phyloP scores from a whole-genome alignment of 2,113 vertebrate genomes.

The Grallaria varia region DNA sequence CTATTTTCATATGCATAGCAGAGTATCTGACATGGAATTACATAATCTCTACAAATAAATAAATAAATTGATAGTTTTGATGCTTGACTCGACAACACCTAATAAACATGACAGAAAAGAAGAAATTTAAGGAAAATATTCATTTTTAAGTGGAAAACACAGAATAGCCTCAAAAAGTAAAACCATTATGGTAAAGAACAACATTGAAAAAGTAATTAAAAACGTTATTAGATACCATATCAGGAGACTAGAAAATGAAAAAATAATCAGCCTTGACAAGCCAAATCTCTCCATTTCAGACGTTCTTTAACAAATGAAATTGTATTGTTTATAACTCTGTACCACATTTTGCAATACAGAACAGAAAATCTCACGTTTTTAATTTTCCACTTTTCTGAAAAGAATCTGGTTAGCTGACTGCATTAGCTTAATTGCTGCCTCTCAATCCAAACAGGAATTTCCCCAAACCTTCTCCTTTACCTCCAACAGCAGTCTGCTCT shows the following conservation, averaged over 20 bases:
- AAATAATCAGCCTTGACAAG: conserved; percentile 24
- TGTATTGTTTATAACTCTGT: neutral
- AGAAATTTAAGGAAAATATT: neutral
- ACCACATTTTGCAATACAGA: neutral
- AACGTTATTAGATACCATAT: conserved; percentile 7
- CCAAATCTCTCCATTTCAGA: neutral
- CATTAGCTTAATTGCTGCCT: neutral
- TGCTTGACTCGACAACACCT: neutral
- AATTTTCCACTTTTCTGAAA: neutral
- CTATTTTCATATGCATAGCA: neutral
- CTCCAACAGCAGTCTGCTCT: neutral
- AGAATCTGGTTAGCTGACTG: neutral
- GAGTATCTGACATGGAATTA: conserved; percentile 22
- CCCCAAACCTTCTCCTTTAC: neutral
- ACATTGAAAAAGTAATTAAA: conserved; percentile 6
- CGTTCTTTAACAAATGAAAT: neutral
- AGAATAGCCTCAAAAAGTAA: conserved; percentile 26
- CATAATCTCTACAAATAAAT: neutral
- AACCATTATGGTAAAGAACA: neutral
- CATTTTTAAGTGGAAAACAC: conserved; percentile 19
- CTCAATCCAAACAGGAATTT: neutral
- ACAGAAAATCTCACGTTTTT: neutral
- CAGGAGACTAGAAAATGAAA: neutral
- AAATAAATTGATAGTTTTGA: neutral
- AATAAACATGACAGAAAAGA: neutral